These are phyloP conservation scores for Pterostichus niger DNA, from an alignment of 2,888 invertebrate species.

Conservation along the genomic window DNA sequence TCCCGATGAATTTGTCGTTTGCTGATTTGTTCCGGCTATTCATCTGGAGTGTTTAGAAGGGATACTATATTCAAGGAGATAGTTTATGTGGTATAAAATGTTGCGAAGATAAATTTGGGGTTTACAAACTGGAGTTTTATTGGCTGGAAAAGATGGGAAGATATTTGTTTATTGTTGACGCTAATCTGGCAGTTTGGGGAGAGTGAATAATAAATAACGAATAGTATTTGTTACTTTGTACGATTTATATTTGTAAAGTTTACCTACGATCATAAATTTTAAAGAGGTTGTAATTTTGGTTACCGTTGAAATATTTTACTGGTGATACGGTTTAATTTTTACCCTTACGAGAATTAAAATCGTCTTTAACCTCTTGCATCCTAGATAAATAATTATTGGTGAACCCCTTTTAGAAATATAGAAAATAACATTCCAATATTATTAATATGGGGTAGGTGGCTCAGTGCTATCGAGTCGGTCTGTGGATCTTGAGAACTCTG, in stretches of 20 bases:
- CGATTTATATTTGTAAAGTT: neutral
- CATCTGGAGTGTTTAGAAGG: neutral
- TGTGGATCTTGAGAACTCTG: too few relatives aligned
- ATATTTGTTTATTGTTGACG: constrained; percentile 44
- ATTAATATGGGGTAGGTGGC: too few relatives aligned
- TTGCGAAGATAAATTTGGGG: constrained; percentile 39
- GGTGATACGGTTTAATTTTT: neutral
- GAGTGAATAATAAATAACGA: constrained; percentile 6
- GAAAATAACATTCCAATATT: too few relatives aligned
- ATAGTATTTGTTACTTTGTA: constrained; percentile 16
- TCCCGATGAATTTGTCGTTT: constrained; percentile 57
- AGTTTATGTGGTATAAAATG: constrained; percentile 44
- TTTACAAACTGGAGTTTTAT: constrained; percentile 18
- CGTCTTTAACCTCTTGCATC: too few relatives aligned
- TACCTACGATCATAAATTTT: constrained; percentile 14
- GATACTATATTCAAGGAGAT: constrained; percentile 5
- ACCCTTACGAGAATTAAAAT: too few relatives aligned
- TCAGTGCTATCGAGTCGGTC: too few relatives aligned
- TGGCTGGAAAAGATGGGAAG: constrained; percentile 5
- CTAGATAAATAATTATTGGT: too few relatives aligned
- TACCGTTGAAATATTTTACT: constrained; percentile 8
- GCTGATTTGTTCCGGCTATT: constrained; percentile 53
- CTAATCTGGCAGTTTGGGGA: constrained; percentile 29
- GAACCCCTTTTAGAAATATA: too few relatives aligned
- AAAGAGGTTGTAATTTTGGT: constrained; percentile 7